These are phyloP conservation scores for Lamprotornis superbus DNA, from an alignment of 2,113 vertebrate species.

Conservation along the genomic window DNA sequence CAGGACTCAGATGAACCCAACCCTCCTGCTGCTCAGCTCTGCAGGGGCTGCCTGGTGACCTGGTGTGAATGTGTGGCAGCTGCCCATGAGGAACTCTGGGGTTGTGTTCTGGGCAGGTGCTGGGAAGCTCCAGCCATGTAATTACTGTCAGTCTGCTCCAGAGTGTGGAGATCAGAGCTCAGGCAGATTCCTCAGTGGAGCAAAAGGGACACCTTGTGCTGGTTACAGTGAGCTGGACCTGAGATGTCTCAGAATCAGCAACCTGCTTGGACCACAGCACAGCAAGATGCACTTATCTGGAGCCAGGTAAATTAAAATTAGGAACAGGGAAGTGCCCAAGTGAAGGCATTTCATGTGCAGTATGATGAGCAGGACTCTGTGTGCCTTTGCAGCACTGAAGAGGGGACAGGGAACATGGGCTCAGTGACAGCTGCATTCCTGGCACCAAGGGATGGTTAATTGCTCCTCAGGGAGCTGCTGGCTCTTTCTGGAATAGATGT, in stretches of 20 bases:
- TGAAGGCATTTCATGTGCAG: not conserved
- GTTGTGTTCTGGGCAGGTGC: accelerated
- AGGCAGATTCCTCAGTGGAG: not conserved
- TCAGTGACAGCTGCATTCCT: not conserved
- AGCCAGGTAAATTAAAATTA: not conserved
- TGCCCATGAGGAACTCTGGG: not conserved
- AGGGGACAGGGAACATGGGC: not conserved
- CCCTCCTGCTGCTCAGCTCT: not conserved
- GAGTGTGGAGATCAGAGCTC: not conserved
- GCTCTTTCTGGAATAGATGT: slow-evolving; percentile 35
- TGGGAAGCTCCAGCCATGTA: not conserved
- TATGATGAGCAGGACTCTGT: not conserved
- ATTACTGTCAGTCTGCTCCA: not conserved
- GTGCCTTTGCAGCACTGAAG: not conserved
- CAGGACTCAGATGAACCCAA: not conserved
- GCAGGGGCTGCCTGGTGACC: not conserved
- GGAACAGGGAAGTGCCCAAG: not conserved
- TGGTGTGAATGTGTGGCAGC: not conserved
- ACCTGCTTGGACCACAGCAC: not conserved
- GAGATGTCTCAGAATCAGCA: not conserved
- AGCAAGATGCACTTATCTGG: not conserved
- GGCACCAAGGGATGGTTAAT: not conserved
- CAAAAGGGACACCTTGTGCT: not conserved
- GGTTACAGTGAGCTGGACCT: not conserved
- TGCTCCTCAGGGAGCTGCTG: slow-evolving; percentile 1